These are phyloP conservation scores for Scolopax mira DNA, from an alignment of 2,113 vertebrate genomes.

Conservation along the genomic window DNA sequence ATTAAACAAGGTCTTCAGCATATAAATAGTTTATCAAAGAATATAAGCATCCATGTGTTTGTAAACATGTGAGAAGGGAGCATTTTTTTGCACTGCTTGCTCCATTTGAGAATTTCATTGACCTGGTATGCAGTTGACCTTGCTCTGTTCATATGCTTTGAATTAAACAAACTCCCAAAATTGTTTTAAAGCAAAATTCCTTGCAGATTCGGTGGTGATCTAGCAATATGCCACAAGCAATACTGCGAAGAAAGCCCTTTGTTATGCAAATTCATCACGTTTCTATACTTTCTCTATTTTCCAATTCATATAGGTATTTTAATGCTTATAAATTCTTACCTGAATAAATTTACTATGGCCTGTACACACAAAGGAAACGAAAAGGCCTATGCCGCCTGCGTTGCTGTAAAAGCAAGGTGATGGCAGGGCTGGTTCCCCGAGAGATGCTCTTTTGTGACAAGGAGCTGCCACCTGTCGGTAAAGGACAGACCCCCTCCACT, in stretches of 20 bases:
- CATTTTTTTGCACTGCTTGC: background rate
- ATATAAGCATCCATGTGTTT: background rate
- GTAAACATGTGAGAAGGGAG: background rate
- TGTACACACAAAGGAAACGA: background rate
- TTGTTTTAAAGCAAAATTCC: background rate
- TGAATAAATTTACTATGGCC: background rate
- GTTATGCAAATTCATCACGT: background rate
- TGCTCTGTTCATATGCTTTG: background rate
- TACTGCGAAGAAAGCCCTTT: background rate
- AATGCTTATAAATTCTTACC: background rate
- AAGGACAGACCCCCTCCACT: fast-evolving
- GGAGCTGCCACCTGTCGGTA: slow-evolving; percentile 32
- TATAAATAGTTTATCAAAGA: background rate
- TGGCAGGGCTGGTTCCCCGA: background rate
- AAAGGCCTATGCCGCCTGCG: background rate
- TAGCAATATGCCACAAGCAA: background rate
- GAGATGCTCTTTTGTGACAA: background rate
- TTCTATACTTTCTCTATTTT: background rate
- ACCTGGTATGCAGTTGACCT: background rate
- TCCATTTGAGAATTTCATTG: background rate
- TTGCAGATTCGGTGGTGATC: background rate
- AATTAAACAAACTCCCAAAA: background rate
- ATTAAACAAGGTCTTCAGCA: background rate
- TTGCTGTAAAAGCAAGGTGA: background rate
- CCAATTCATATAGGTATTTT: background rate